Evolutionary conservation across 2,888 invertebrate genomes (phyloP).

Genomic region (Cerastoderma edule): DNA sequence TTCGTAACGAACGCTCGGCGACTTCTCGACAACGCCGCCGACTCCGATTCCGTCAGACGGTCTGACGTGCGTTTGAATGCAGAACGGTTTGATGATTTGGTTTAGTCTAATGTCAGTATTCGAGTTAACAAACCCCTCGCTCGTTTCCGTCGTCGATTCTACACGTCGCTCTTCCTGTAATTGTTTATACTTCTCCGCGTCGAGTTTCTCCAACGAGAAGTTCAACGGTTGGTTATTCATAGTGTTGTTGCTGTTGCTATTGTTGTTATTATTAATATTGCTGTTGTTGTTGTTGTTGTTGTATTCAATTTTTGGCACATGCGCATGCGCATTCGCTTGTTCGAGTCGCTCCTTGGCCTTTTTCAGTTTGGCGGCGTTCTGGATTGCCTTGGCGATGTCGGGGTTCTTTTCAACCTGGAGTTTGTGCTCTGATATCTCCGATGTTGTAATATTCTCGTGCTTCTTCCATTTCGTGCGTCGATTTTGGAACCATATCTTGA

Average conservation of each 20-base stretch:
- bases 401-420: constrained; percentile 82
- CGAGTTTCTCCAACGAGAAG: constrained; percentile 44
- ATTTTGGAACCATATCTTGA: constrained; percentile 96
- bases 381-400: constrained; percentile 63
- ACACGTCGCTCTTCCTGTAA: background rate
- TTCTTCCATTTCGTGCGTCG: constrained; percentile 94
- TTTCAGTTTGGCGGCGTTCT: constrained; percentile 60
- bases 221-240: constrained; percentile 47
- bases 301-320: too few relatives aligned
- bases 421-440: constrained; percentile 94
- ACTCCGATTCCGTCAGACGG: too few relatives aligned
- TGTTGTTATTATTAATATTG: constrained; percentile 11
- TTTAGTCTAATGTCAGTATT: background rate
- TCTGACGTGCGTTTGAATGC: background rate
- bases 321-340: background rate
- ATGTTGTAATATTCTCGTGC: constrained; percentile 95
- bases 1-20: too few relatives aligned
- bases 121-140: background rate
- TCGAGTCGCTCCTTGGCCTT: constrained; percentile 60
- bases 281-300: constrained; percentile 1
- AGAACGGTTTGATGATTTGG: background rate
- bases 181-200: constrained; percentile 24
- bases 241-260: constrained; percentile 7
- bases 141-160: background rate
- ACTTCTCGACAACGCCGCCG: too few relatives aligned